Evolutionary conservation across 1,140 invertebrate species (phyloP).

Genomic region (Drosophila asahinai): DNA sequence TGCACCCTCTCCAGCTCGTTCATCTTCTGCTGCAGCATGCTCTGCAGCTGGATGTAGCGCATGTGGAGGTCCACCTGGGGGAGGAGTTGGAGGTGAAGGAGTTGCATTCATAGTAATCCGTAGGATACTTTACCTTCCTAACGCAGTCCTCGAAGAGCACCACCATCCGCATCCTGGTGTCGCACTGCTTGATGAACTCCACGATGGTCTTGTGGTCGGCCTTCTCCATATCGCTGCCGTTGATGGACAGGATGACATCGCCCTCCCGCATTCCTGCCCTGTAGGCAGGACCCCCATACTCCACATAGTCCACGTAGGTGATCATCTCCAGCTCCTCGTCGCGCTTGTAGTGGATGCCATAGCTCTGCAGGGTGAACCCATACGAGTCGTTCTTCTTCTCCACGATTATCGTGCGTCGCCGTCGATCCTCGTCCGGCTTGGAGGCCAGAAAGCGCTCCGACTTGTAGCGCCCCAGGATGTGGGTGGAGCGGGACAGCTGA

Average conservation of each 20-base stretch:
- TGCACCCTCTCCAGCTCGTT: conserved; percentile 93
- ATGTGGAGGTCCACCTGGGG: conserved; percentile 93
- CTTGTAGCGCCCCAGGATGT: conserved; percentile 93
- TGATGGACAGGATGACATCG: conserved; percentile 97
- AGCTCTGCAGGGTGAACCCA: conserved; percentile 97
- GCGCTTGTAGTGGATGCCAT: conserved; percentile 97
- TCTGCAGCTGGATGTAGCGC: conserved; percentile 95
- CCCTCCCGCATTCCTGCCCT: conserved; percentile 96
- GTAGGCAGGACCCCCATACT: conserved; percentile 95
- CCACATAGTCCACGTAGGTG: conserved; percentile 98
- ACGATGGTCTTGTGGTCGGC: conserved; percentile 96
- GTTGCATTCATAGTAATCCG: too few relatives aligned
- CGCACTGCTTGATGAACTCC: conserved; percentile 95
- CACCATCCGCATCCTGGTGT: conserved; percentile 96
- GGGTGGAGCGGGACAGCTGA: conserved; percentile 84
- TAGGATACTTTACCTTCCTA: conserved; percentile 88
- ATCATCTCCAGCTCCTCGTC: conserved; percentile 94
- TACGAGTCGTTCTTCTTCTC: conserved; percentile 96
- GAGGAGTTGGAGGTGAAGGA: too few relatives aligned
- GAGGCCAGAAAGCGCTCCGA: conserved; percentile 91
- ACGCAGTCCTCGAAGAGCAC: conserved; percentile 98
- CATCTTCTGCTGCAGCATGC: conserved; percentile 93
- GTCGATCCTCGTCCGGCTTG: conserved; percentile 93
- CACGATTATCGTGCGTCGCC: conserved; percentile 95
- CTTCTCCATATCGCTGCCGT: conserved; percentile 96